Percentiles rank a stretch among this genome's conserved stretches.
These are phyloP conservation scores for Drosophila repletoides DNA, from an alignment of 1,140 invertebrate species.

Conservation along the genomic window DNA sequence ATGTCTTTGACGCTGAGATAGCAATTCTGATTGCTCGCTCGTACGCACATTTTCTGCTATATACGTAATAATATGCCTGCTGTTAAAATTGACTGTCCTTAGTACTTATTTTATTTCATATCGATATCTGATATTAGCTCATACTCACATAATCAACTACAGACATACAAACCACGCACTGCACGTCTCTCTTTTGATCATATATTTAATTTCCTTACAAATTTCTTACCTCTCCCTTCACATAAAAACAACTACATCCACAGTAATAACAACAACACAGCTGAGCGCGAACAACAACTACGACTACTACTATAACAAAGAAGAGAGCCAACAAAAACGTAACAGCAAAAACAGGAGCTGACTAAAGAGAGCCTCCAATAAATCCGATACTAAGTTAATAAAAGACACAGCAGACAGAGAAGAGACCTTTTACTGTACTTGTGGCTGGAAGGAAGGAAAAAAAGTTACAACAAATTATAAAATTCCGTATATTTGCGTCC, in stretches of 20 bases:
- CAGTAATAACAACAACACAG: slow-evolving; percentile 45
- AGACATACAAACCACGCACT: not conserved
- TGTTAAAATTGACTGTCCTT: not conserved
- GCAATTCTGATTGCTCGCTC: too few relatives aligned
- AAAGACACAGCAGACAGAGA: not conserved
- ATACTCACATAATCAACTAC: not conserved
- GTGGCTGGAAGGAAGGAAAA: slow-evolving; percentile 26
- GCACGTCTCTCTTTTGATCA: slow-evolving; percentile 41
- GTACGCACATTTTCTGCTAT: too few relatives aligned
- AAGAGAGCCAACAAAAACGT: slow-evolving; percentile 1
- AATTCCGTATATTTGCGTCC: too few relatives aligned
- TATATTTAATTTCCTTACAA: slow-evolving; percentile 50
- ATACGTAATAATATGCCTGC: slow-evolving; percentile 3
- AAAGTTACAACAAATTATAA: too few relatives aligned
- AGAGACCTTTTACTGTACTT: slow-evolving; percentile 5
- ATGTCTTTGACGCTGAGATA: too few relatives aligned
- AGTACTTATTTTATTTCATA: slow-evolving; percentile 9
- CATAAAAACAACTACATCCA: slow-evolving; percentile 29
- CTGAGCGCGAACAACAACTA: slow-evolving; percentile 23
- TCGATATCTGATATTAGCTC: slow-evolving; percentile 6
- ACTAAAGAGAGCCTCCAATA: not conserved
- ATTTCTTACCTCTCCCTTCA: slow-evolving; percentile 41
- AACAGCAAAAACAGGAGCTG: not conserved
- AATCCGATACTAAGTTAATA: slow-evolving; percentile 10
- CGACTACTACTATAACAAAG: slow-evolving; percentile 4